Evolutionary conservation across 1,140 invertebrate species (phyloP).

Genomic region (Plodia interpunctella): DNA sequence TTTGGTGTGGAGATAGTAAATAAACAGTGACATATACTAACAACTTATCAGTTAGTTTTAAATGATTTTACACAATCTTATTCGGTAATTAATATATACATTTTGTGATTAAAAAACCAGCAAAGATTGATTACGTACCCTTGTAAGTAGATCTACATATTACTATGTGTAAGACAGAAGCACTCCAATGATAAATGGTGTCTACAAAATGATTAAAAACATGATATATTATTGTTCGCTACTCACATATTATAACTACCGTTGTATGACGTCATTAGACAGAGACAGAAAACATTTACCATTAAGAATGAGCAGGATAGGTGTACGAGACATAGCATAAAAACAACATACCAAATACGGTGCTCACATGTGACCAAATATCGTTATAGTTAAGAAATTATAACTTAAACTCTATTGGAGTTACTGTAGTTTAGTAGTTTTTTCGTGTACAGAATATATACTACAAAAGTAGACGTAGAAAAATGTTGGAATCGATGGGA

Average conservation of each 20-base stretch:
- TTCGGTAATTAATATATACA: too few species aligned
- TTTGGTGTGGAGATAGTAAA: too few species aligned
- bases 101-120: too few species aligned
- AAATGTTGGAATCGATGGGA: background rate
- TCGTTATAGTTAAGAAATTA: constrained; percentile 30
- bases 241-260: constrained; percentile 25
- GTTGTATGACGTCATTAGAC: constrained; percentile 55
- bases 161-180: background rate
- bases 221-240: background rate
- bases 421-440: background rate
- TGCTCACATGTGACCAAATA: constrained; percentile 62
- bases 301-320: constrained; percentile 27
- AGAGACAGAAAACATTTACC: constrained; percentile 24
- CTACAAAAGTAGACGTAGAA: background rate
- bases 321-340: constrained; percentile 23
- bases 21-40: too few species aligned
- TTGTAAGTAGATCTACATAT: too few species aligned
- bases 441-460: background rate
- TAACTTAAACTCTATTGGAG: background rate
- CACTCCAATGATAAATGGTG: background rate
- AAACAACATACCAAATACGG: constrained; percentile 62
- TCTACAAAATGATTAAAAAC: background rate
- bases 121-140: too few species aligned
- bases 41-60: too few species aligned
- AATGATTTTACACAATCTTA: too few species aligned